Evolutionary conservation across 2,888 invertebrate species (phyloP), one percentile per base, ranked within the genome.

Genomic region (Linnaemya vulpina): DNA sequence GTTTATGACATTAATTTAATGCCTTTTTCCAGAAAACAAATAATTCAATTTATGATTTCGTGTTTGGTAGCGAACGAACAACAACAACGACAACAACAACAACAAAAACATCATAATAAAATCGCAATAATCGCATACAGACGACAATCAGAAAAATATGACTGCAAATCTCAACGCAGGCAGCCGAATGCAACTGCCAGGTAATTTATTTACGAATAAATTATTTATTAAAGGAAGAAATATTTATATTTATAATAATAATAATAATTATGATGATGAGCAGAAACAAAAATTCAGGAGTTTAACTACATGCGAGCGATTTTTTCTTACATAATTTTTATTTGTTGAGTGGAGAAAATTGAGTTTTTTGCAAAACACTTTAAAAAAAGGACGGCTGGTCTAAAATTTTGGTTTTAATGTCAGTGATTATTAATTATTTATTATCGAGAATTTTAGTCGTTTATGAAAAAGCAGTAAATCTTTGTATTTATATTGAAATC

Each of bases 1-100:
- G 85, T 82, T 85, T 85, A 85, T 85, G 85, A 85, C 85, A 82
- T 71, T 82, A 82, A 85, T 85, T 85, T 85, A 85, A 85, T 82
- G 85, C 51, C 75, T 60, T 78, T 85, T 85, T 85, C 65, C 85
- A 75, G 75, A 82, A 82, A 82, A 82, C 60, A 49, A 60, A 82
- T 85, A 85, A 85, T 82, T 85, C 75, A 82, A 85, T 84, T 77
- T 77, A 84, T 81, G 81, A 63, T 74, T 68, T 68, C 49, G 53
- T 71, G 62, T 78, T 71, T 71, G 70, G 58, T 58, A 67, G 58
- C 60, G 30, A n/a, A 35, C 49, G 4, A 67, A 43, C n/a, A 71
- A 35, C 15, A 49, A 68, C 1, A 51, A n/a, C 38, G 62, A 22
- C 7, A 40, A 5, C 46, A 62, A n/a, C n/a, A 71, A 35, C 15